phyloP scores from a whole-genome alignment of 2,113 vertebrate genomes.

The Serinus canaria region DNA sequence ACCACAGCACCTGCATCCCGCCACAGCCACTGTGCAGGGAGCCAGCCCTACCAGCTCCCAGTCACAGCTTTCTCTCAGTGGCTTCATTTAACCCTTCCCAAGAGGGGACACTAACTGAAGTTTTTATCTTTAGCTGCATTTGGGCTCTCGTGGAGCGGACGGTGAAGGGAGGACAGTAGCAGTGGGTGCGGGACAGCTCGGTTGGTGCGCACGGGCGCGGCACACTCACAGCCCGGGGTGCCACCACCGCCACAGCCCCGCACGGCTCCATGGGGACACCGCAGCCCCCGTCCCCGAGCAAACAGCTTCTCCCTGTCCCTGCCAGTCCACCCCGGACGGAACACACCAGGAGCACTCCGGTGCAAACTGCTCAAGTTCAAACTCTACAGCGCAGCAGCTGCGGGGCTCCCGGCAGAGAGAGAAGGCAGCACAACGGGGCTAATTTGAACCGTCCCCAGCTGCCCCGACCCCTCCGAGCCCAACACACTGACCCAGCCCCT shows the following conservation, averaged over 20 bases:
- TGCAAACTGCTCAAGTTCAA: neutral
- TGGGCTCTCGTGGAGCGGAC: neutral
- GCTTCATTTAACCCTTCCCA: neutral
- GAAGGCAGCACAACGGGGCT: rapidly evolving
- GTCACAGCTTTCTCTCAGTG: rapidly evolving
- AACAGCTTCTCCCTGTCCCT: neutral
- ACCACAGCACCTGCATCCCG: neutral
- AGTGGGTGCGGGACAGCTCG: rapidly evolving
- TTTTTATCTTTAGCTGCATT: neutral
- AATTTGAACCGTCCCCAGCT: rapidly evolving
- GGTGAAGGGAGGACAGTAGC: neutral
- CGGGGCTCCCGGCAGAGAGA: rapidly evolving
- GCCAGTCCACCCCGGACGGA: rapidly evolving
- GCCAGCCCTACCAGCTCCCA: neutral
- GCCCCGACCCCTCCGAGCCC: neutral
- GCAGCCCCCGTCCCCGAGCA: rapidly evolving
- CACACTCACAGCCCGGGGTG: neutral
- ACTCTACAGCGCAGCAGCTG: neutral
- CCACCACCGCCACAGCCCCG: neutral
- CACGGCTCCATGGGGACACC: rapidly evolving
- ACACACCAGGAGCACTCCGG: rapidly evolving
- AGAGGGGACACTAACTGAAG: neutral
- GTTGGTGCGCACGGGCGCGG: rapidly evolving
- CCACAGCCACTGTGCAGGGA: rapidly evolving
- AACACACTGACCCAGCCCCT: neutral